These are phyloP conservation scores for Osmerus mordax DNA, from an alignment of 2,113 vertebrate species.

Conservation along the genomic window DNA sequence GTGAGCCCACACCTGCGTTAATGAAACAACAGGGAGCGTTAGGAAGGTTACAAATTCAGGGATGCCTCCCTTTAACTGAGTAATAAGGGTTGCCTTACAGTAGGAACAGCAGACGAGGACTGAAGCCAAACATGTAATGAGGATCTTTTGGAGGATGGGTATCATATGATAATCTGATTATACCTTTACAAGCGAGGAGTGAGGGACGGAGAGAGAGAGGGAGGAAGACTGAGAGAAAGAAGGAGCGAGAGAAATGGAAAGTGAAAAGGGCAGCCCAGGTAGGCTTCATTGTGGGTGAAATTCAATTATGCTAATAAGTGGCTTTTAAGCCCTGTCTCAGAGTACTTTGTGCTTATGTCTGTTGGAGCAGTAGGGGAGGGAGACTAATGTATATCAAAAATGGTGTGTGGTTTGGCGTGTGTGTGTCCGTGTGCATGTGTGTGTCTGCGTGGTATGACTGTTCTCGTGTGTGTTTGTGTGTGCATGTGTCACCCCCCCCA, in stretches of 20 bases:
- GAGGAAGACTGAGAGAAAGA: neutral
- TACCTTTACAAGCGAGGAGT: neutral
- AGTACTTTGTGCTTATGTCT: neutral
- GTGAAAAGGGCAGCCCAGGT: neutral
- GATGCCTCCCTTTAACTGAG: neutral
- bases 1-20: neutral
- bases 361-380: neutral
- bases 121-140: neutral
- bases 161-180: neutral
- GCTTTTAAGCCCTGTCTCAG: slow-evolving; percentile 6
- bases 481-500: neutral
- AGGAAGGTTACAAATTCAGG: neutral
- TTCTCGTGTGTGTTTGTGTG: neutral
- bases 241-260: neutral
- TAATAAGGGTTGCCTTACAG: neutral
- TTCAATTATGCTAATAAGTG: slow-evolving; percentile 15
- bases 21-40: neutral
- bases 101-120: neutral
- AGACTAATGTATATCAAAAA: neutral
- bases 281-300: slow-evolving; percentile 11
- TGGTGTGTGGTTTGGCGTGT: neutral
- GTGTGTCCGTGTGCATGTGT: neutral
- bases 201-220: neutral
- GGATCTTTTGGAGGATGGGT: neutral
- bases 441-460: neutral